Conservation (phyloP, 2,797 vertebrate species). For the Champsocephalus gunnari region DNA sequence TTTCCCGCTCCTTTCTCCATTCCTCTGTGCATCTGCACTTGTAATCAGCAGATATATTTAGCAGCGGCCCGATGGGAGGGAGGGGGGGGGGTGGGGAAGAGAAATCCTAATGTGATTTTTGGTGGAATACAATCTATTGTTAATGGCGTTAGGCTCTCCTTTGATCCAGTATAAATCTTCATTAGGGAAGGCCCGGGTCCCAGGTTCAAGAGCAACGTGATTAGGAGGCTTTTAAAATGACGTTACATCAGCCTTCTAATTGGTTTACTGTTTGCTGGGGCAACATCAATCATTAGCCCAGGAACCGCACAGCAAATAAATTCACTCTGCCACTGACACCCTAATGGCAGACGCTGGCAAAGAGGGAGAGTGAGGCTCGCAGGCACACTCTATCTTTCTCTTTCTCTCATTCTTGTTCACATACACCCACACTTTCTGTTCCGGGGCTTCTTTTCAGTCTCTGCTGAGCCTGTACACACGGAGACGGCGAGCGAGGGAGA, state of each 20-base stretch:
- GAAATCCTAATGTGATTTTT: constrained; percentile 88
- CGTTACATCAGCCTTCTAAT: constrained; percentile 99
- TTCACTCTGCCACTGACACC: constrained; percentile 96
- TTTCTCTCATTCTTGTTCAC: constrained; percentile 74
- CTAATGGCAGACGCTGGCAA: constrained; percentile 89
- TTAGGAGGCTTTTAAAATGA: constrained; percentile 99
- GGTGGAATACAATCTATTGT: constrained; percentile 97
- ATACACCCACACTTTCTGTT: constrained; percentile 79
- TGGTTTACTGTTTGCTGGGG: constrained; percentile 99
- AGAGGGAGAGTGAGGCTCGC: constrained; percentile 77
- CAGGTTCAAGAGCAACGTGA: constrained; percentile 97
- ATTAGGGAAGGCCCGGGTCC: constrained; percentile 96
- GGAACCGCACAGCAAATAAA: constrained; percentile 96
- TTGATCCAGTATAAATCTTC: constrained; percentile 99
- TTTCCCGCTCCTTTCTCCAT: constrained; percentile 65
- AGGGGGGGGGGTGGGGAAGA: constrained; percentile 69
- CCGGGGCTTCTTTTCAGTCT: constrained; percentile 72
- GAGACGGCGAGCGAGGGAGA: constrained; percentile 49
- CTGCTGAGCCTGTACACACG: constrained; percentile 68
- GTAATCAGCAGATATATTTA: constrained; percentile 88
- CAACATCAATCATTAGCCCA: constrained; percentile 98
- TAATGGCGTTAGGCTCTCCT: constrained; percentile 96
- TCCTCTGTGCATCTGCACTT: constrained; percentile 80
- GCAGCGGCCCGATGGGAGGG: constrained; percentile 79
- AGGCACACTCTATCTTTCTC: constrained; percentile 62